These are phyloP conservation scores for Dufourea novaeangliae DNA, from an alignment of 1,140 invertebrate species.

Conservation along the genomic window DNA sequence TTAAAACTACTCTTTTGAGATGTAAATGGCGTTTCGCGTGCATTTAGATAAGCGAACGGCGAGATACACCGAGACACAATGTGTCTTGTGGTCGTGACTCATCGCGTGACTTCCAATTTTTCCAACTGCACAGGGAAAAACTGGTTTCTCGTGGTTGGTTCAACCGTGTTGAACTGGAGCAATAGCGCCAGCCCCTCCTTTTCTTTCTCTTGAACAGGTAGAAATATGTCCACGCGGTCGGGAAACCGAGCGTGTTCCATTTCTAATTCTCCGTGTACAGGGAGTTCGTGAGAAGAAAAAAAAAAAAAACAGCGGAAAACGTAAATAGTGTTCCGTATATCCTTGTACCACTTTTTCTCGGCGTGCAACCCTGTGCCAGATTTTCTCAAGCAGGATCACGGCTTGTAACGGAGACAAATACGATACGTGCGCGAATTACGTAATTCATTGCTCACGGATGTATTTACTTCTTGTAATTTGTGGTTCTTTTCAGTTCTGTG, in stretches of 20 bases:
- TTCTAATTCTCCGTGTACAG: background rate
- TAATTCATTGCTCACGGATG: background rate
- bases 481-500: too few relatives aligned
- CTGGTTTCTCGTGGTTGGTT: conserved; percentile 18
- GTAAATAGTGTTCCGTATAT: background rate
- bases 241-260: conserved; percentile 2
- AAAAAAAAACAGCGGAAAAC: background rate
- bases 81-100: conserved; percentile 18
- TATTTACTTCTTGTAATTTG: background rate
- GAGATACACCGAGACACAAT: background rate
- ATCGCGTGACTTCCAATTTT: conserved; percentile 45
- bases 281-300: background rate
- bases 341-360: conserved; percentile 34
- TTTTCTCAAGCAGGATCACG: conserved; percentile 10
- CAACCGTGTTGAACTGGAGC: conserved; percentile 24
- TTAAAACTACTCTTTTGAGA: conserved; percentile 18
- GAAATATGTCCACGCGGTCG: background rate
- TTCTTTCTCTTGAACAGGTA: background rate
- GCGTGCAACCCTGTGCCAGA: conserved; percentile 37
- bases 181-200: background rate
- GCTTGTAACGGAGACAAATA: background rate
- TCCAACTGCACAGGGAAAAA: conserved; percentile 34
- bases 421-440: background rate
- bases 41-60: conserved; percentile 50
- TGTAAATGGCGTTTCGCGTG: conserved; percentile 45